These are phyloP conservation scores for Dendrolimus punctatus DNA, from an alignment of 1,140 invertebrate species.

Conservation along the genomic window DNA sequence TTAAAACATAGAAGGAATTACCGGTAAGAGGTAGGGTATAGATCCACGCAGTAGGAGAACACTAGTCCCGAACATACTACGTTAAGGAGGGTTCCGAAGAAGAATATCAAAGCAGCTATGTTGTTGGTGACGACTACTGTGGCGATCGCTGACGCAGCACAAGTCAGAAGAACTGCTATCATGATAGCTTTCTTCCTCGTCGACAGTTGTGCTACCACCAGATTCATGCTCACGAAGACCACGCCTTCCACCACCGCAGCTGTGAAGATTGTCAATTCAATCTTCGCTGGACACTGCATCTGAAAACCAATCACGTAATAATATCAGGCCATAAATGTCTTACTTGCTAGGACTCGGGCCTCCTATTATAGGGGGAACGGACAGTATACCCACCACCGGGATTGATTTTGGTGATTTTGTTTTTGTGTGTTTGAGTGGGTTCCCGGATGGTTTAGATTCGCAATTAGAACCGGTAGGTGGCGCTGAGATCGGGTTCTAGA, in stretches of 20 bases:
- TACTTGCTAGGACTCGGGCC: too few relatives aligned
- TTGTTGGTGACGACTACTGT: slow-evolving; percentile 11
- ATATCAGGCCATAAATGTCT: neutral
- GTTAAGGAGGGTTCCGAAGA: slow-evolving; percentile 13
- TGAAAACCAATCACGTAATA: slow-evolving; percentile 3
- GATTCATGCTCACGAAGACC: slow-evolving; percentile 10
- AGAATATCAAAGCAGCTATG: slow-evolving; percentile 13
- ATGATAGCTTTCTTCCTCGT: slow-evolving; percentile 15
- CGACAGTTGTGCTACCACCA: slow-evolving; percentile 11
- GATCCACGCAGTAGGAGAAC: slow-evolving; percentile 26
- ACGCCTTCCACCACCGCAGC: slow-evolving; percentile 5
- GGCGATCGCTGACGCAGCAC: neutral
- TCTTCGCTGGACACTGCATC: slow-evolving; percentile 6
- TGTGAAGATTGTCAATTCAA: slow-evolving; percentile 1
- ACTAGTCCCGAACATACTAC: slow-evolving; percentile 19
- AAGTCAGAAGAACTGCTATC: slow-evolving; percentile 5
- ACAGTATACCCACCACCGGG: too few relatives aligned
- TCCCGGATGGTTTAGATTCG: too few relatives aligned
- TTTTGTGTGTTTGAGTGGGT: too few relatives aligned
- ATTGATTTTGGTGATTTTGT: too few relatives aligned
- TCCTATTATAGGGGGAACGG: too few relatives aligned
- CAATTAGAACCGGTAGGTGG: too few relatives aligned
- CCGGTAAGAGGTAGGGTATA: slow-evolving; percentile 32
- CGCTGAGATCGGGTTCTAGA: too few relatives aligned
- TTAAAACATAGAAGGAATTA: slow-evolving; percentile 4